Percentiles rank a stretch among this genome's conserved stretches.
These are phyloP conservation scores for Phortica variegata DNA, from an alignment of 1,140 invertebrate species.

Conservation along the genomic window DNA sequence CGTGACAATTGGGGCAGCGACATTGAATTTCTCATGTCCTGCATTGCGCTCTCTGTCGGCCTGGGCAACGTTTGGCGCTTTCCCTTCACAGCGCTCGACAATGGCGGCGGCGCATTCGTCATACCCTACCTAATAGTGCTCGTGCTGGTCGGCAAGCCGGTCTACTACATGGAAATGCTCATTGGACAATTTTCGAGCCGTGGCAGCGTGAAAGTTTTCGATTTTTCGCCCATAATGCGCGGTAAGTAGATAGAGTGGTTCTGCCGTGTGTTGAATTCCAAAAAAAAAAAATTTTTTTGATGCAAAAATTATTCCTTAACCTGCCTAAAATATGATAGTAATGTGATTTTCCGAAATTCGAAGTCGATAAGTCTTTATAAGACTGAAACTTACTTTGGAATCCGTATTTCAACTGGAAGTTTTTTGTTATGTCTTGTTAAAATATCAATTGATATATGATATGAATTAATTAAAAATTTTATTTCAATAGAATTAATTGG, in stretches of 20 bases:
- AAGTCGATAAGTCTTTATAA: no score
- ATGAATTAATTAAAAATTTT: no score
- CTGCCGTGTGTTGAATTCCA: background rate
- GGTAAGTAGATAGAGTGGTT: no score
- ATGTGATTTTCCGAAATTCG: no score
- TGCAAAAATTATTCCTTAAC: background rate
- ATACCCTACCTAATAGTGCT: constrained; percentile 84
- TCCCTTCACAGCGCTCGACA: constrained; percentile 80
- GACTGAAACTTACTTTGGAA: no score
- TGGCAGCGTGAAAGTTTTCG: constrained; percentile 69
- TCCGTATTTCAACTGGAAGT: no score
- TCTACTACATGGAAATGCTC: constrained; percentile 87
- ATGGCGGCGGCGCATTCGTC: constrained; percentile 75
- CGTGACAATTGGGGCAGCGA: constrained; percentile 79
- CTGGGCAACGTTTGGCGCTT: constrained; percentile 71
- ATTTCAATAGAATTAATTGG: no score
- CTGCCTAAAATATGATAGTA: no score
- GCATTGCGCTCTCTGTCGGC: constrained; percentile 87
- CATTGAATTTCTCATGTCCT: constrained; percentile 85
- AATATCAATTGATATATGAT: no score
- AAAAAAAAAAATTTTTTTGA: constrained; percentile 3
- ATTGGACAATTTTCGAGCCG: constrained; percentile 76
- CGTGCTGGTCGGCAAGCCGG: constrained; percentile 79
- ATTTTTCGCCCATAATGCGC: constrained; percentile 64
- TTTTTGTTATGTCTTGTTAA: no score